These are phyloP conservation scores for Chlorodrepanis virens DNA, from an alignment of 2,113 vertebrate genomes.

Conservation along the genomic window DNA sequence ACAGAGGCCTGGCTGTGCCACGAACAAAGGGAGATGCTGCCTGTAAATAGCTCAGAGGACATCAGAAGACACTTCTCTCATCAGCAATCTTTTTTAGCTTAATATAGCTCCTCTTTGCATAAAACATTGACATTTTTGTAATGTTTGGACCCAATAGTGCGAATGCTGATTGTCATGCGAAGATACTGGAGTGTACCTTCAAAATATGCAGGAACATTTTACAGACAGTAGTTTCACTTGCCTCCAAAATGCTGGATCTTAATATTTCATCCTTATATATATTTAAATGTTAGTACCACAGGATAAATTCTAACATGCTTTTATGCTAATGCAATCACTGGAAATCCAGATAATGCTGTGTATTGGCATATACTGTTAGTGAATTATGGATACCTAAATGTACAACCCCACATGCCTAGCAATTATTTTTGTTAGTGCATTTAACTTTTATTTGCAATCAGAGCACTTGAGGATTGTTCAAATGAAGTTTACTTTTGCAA, in stretches of 20 bases:
- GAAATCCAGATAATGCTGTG: constrained; percentile 64
- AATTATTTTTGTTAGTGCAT: constrained; percentile 57
- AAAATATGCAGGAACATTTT: constrained; percentile 57
- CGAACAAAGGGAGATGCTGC: constrained; percentile 7
- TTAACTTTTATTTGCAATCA: constrained; percentile 67
- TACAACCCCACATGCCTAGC: constrained; percentile 37
- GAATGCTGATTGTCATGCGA: constrained; percentile 57
- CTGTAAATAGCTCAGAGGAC: constrained; percentile 63
- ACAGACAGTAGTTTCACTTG: constrained; percentile 49
- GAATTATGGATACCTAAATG: constrained; percentile 56
- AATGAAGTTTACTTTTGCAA: constrained; percentile 61
- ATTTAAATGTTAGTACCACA: constrained; percentile 69
- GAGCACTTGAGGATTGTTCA: constrained; percentile 53
- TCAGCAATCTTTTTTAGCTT: constrained; percentile 64
- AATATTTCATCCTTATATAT: constrained; percentile 74
- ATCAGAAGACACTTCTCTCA: constrained; percentile 60
- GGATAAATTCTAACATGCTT: constrained; percentile 66
- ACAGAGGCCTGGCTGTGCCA: neutral
- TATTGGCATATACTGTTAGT: constrained; percentile 47
- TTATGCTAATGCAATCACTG: constrained; percentile 69
- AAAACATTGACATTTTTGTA: constrained; percentile 72
- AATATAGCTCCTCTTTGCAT: constrained; percentile 69
- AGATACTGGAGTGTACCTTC: constrained; percentile 44
- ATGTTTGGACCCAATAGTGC: constrained; percentile 56
- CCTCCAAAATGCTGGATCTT: constrained; percentile 54